These are phyloP conservation scores for Sebastes elongatus DNA, from an alignment of 2,797 vertebrate species.

Conservation along the genomic window DNA sequence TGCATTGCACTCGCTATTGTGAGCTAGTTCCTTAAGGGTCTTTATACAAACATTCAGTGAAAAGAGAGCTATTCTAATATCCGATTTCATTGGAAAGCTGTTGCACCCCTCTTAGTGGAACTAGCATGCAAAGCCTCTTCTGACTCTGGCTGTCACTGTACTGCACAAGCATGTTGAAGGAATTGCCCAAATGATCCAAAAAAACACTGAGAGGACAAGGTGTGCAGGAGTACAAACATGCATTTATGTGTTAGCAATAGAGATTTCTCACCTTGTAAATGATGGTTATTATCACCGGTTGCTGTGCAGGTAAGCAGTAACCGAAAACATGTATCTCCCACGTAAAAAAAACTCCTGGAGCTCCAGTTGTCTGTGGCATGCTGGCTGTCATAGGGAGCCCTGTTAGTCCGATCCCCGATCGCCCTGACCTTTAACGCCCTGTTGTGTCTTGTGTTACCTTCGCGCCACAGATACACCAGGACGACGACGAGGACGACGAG, in stretches of 20 bases:
- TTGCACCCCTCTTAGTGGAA: conserved; percentile 41
- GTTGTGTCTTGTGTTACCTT: conserved; percentile 37
- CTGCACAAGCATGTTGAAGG: conserved; percentile 72
- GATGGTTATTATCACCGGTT: conserved; percentile 58
- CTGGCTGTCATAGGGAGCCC: conserved; percentile 66
- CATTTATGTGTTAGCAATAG: conserved; percentile 50
- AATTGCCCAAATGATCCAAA: conserved; percentile 35
- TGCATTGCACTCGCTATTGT: conserved; percentile 47
- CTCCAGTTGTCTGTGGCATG: conserved; percentile 83
- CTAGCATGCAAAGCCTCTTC: conserved; percentile 71
- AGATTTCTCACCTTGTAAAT: conserved; percentile 48
- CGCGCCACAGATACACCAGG: conserved; percentile 86
- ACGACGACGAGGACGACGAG: conserved; percentile 88
- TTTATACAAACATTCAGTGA: conserved; percentile 11
- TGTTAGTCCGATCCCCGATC: background rate
- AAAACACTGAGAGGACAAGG: conserved; percentile 13
- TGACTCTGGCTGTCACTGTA: conserved; percentile 65
- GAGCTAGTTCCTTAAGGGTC: conserved; percentile 46
- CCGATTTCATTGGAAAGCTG: conserved; percentile 6
- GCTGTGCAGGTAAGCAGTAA: conserved; percentile 63
- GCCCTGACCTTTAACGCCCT: conserved; percentile 1
- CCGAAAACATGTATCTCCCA: conserved; percentile 60
- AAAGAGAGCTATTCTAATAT: background rate
- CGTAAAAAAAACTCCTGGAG: conserved; percentile 58
- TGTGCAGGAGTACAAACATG: background rate